Percentiles rank a stretch among this genome's conserved stretches.
These are phyloP conservation scores for Ambastaia sidthimunki DNA, from an alignment of 2,797 vertebrate species.

Conservation along the genomic window DNA sequence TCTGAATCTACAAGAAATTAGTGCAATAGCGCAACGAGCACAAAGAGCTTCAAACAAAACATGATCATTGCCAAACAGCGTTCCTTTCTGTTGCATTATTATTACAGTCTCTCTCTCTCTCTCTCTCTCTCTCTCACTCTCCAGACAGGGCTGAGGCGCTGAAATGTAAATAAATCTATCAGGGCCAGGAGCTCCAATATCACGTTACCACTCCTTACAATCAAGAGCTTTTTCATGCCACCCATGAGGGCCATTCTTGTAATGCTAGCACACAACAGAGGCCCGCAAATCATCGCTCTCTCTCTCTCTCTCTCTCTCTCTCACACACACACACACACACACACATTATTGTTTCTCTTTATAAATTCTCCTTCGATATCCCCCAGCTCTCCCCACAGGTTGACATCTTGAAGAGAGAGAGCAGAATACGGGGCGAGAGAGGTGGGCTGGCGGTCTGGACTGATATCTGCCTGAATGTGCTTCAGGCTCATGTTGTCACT, in stretches of 20 bases:
- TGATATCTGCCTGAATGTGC: constrained; percentile 52
- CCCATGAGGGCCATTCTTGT: constrained; percentile 83
- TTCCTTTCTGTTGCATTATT: constrained; percentile 56
- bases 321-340: neutral
- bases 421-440: constrained; percentile 16
- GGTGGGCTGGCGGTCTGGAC: neutral
- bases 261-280: constrained; percentile 76
- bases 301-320: constrained; percentile 33
- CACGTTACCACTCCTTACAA: constrained; percentile 80
- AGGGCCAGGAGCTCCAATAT: constrained; percentile 74
- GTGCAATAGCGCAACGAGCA: neutral
- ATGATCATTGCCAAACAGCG: constrained; percentile 74
- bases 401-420: constrained; percentile 35
- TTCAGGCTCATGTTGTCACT: constrained; percentile 55
- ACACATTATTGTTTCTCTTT: neutral
- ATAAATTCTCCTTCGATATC: constrained; percentile 10
- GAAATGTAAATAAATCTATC: constrained; percentile 84
- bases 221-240: constrained; percentile 81
- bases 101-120: constrained; percentile 57
- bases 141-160: constrained; percentile 68
- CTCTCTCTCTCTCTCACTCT: constrained; percentile 25
- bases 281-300: constrained; percentile 77
- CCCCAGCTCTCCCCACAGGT: neutral
- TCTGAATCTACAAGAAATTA: neutral
- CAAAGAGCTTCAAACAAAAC: constrained; percentile 38